These are phyloP conservation scores for Drosophila quinaria DNA, from an alignment of 2,888 invertebrate genomes.

Conservation along the genomic window DNA sequence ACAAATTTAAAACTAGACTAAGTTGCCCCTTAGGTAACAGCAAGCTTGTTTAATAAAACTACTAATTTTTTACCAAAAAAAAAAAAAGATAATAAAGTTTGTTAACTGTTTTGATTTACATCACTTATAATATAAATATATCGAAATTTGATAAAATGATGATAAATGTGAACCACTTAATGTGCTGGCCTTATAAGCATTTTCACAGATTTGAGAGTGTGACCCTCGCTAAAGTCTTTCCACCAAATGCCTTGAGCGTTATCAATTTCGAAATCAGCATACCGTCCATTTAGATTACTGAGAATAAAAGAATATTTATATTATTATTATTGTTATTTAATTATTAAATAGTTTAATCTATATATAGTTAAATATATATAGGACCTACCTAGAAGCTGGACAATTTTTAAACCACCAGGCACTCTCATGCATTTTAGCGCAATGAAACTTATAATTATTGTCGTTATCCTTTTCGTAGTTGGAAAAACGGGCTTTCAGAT, in stretches of 20 bases:
- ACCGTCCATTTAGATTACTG: slow-evolving; percentile 20
- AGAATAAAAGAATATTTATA: not conserved
- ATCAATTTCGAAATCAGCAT: slow-evolving; percentile 10
- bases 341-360: not conserved
- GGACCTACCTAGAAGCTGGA: not conserved
- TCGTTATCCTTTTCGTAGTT: slow-evolving; percentile 4
- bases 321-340: too few relatives aligned
- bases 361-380: not conserved
- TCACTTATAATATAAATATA: too few relatives aligned
- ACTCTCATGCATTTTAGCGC: not conserved
- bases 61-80: too few relatives aligned
- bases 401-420: slow-evolving; percentile 3
- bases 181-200: slow-evolving; percentile 18
- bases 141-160: not conserved
- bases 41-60: too few relatives aligned
- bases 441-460: not conserved
- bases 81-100: too few relatives aligned
- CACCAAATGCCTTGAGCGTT: slow-evolving; percentile 14
- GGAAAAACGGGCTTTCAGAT: not conserved
- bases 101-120: too few relatives aligned
- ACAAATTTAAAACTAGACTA: too few relatives aligned
- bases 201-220: slow-evolving; percentile 6
- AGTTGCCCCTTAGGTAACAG: too few relatives aligned
- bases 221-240: slow-evolving; percentile 5
- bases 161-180: not conserved